These are phyloP conservation scores for Gymnoscopelus braueri DNA, from an alignment of 2,797 vertebrate species.

Conservation along the genomic window DNA sequence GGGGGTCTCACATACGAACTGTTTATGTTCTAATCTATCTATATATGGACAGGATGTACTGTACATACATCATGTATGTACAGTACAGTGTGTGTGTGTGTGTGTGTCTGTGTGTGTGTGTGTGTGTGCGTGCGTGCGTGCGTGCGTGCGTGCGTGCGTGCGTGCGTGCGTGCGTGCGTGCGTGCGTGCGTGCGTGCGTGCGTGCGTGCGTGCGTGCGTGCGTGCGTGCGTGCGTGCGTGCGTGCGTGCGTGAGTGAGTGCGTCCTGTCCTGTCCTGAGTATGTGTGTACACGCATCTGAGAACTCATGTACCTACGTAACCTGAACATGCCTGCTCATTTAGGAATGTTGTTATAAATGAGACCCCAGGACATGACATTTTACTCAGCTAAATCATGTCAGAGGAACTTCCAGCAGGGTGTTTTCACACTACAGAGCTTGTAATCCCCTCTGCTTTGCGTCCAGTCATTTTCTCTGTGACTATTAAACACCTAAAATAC, in stretches of 20 bases:
- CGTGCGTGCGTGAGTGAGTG: not conserved
- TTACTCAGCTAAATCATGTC: not conserved
- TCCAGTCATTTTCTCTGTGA: not conserved
- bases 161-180: not conserved
- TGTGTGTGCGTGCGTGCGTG: not conserved
- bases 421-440: constrained; percentile 11
- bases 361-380: not conserved
- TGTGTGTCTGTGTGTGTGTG: not conserved
- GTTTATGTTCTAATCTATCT: not conserved
- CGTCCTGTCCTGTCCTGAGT: not conserved
- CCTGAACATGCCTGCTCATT: too few relatives aligned
- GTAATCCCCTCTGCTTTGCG: not conserved
- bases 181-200: not conserved
- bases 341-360: constrained; percentile 23
- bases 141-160: not conserved
- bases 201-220: not conserved
- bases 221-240: not conserved
- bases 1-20: not conserved
- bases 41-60: too few relatives aligned
- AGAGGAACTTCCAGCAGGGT: constrained; percentile 18
- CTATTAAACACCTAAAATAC: not conserved
- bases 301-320: not conserved
- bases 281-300: not conserved
- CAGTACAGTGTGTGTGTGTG: not conserved
- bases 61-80: too few relatives aligned